Evolutionary conservation across 1,140 invertebrate species (phyloP).

Genomic region (Heliothis virescens): DNA sequence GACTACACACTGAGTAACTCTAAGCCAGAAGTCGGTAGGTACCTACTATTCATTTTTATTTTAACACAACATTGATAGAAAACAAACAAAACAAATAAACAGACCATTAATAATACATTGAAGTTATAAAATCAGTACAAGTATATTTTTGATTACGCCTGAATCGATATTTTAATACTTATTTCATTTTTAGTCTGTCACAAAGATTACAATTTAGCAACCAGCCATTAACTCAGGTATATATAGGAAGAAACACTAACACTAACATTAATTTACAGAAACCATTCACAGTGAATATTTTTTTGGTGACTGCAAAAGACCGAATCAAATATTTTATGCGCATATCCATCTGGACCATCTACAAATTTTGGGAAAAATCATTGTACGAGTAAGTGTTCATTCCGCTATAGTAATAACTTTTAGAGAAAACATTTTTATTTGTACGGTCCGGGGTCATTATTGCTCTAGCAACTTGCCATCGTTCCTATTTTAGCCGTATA

Average conservation of each 20-base stretch:
- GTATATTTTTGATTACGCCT: too few relatives aligned
- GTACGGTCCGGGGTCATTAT: too few relatives aligned
- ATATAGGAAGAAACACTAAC: neutral
- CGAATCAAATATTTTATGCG: neutral
- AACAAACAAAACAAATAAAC: too few relatives aligned
- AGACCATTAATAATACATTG: too few relatives aligned
- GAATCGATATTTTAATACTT: too few relatives aligned
- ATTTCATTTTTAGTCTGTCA: too few relatives aligned
- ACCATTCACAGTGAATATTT: constrained; percentile 17
- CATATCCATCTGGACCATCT: neutral
- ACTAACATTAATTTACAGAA: neutral
- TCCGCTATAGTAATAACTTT: neutral
- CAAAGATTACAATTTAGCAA: neutral
- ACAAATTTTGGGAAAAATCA: constrained; percentile 8
- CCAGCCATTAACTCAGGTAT: neutral
- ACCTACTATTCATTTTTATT: neutral
- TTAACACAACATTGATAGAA: too few relatives aligned
- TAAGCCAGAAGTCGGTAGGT: neutral
- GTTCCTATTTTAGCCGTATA: too few relatives aligned
- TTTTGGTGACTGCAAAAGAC: neutral
- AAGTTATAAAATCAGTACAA: too few relatives aligned
- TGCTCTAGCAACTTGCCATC: too few relatives aligned
- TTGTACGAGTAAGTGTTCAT: constrained; percentile 19
- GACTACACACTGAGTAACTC: neutral
- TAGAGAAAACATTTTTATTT: too few relatives aligned